Base-by-base conservation (phyloP, 2,888 invertebrate species). In the Esperia sulphurella region DNA sequence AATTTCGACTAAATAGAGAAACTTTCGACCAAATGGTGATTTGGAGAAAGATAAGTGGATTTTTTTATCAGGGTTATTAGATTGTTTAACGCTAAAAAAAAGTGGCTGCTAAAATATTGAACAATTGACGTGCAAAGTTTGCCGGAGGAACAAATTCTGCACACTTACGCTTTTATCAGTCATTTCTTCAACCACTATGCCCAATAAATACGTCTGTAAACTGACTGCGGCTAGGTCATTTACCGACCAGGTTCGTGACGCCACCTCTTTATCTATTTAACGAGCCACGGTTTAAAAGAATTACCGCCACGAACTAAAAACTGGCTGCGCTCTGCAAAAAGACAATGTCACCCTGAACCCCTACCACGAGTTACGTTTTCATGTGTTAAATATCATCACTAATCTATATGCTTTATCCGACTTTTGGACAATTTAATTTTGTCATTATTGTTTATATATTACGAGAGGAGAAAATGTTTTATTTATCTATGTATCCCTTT, bases 211-310 rank as follows among this genome's bases (percentile, higher is more conserved):
- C 21, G 21, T 5, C 21, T 21, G 21, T 37, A n/a, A 37, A 12
- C 2, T 12, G 6, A 37, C 37, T 43, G 51, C 43, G 46, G 43
- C 38, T 40, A 47, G 46, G 51, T 35, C 14, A 40, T 41, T 41
- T 41, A 33, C 45, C 29, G 35, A 46, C 41, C 9, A 21, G 13
- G 7, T 13, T 39, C 42, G 30, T 41, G 35, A 13, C 43, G 43
- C 29, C 14, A 48, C 38, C 46, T 35, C 46, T 41, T 40, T 37
- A 44, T 44, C 37, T 44, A 44, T 44, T 28, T 49, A 45, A 49
- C 44, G 43, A 44, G 44, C 29, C 33, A 28, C 41, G 41, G 41
- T 48, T 46, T 38, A 49, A 45, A 45, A 49, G 49, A 41, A 49
- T 49, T 38, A 30, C 48, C 21, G 14, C 29, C 49, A 33, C 41